A percentile compares a stretch with the other conserved stretches of the same genome.
These are phyloP conservation scores for Calliopum simillimum DNA, from an alignment of 2,888 invertebrate species.

Conservation along the genomic window DNA sequence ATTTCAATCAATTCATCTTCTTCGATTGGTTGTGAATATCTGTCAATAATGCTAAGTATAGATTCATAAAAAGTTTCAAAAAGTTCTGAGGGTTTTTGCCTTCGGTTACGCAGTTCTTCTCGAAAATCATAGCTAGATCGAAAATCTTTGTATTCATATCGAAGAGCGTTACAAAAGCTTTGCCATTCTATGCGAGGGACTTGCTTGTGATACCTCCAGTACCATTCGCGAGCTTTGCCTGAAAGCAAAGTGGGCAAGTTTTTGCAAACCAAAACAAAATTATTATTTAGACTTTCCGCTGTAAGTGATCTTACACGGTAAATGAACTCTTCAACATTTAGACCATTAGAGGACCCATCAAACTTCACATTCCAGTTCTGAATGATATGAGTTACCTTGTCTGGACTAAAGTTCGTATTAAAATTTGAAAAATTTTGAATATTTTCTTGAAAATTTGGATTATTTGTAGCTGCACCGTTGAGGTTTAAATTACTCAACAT, in stretches of 20 bases:
- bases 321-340: conserved; percentile 37
- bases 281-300: conserved; percentile 26
- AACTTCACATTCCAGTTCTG: conserved; percentile 40
- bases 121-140: conserved; percentile 1
- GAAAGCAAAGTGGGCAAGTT: conserved; percentile 25
- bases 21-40: not conserved
- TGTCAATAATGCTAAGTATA: not conserved
- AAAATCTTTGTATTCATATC: not conserved
- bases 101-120: not conserved
- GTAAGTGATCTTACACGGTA: conserved; percentile 33
- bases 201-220: too few relatives aligned
- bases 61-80: conserved; percentile 7
- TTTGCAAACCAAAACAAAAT: conserved; percentile 4
- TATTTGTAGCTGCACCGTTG: too few relatives aligned
- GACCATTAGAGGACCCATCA: conserved; percentile 32
- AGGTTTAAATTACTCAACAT: too few relatives aligned
- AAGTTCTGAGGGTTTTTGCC: not conserved
- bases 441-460: too few relatives aligned
- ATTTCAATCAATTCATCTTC: not conserved
- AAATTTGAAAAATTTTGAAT: too few relatives aligned
- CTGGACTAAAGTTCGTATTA: conserved; percentile 16
- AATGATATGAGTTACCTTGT: conserved; percentile 34
- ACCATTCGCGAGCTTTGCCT: conserved; percentile 24
- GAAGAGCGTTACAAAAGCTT: conserved; percentile 20
- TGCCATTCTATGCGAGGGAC: not conserved